Evolutionary conservation across 53 echinoderm and acorn worm species (phyloP), one percentile per base, ranked within the genome.

Genomic region (Hippasteria phrygiana): DNA sequence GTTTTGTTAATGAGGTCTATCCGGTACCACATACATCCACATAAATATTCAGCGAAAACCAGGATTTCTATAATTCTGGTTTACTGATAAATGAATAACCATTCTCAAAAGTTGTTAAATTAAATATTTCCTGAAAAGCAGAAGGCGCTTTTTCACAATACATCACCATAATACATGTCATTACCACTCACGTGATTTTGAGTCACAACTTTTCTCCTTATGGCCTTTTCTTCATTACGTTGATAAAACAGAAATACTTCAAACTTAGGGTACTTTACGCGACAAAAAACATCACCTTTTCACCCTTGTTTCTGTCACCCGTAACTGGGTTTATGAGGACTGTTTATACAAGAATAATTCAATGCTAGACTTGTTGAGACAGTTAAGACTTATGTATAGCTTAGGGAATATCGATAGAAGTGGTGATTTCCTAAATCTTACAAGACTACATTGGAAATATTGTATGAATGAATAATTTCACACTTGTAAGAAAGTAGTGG

Each of bases 281-380:
- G 31, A 13, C 31, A 7, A 35, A 6, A 35, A 24, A 11, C 33
- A 28, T 28, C 64, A 64, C 8, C 34, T 16, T 67, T 31, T 18
- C 36, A n/a, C n/a, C n/a, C n/a, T n/a, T n/a, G n/a, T n/a, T n/a
- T n/a, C n/a, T n/a, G 7, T 35, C 12, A 67, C 34, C 12, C 16
- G 2, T 59, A 5, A 5, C 26, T 59, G n/a, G 59, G 59, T 24
- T 59, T 59, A 26, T 24, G 59, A 22, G n/a, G 59, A 59, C 26
- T 63, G 14, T 67, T 75, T 14, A 50, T 46, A 50, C 75, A 75
- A 75, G 48, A 75, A 75, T 75, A 75, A 75, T 75, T 50, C 75
- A 75, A 75, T 47, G 43, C 41, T 33, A 11, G 59, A 59, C 59
- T 26, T 17, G n/a, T n/a, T n/a, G n/a, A n/a, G n/a, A 8, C 2